phyloP scores from a whole-genome alignment of 2,888 invertebrate genomes.

The Cephus pygmeus region DNA sequence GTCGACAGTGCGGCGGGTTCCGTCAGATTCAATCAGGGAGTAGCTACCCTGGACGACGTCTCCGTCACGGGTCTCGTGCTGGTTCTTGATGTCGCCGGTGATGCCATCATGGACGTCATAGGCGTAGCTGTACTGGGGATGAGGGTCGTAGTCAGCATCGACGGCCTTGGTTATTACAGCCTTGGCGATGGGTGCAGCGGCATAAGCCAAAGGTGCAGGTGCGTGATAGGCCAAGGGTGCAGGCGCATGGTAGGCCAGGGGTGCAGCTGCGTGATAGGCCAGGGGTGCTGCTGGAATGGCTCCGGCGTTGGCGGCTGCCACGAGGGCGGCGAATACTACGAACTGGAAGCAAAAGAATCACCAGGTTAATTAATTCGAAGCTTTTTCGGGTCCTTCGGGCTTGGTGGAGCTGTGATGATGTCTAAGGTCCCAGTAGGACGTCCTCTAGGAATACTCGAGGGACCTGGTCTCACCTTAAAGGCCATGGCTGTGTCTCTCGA shows the following conservation, averaged over 20 bases:
- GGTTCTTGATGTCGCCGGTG: slow-evolving; percentile 18
- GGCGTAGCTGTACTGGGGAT: slow-evolving; percentile 29
- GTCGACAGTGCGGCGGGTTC: slow-evolving; percentile 48
- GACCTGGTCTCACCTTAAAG: slow-evolving; percentile 50
- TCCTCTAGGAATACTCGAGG: too few relatives aligned
- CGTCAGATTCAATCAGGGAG: slow-evolving; percentile 51
- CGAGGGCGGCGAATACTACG: slow-evolving; percentile 61
- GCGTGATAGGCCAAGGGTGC: slow-evolving; percentile 14
- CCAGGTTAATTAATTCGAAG: too few relatives aligned
- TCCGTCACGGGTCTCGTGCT: slow-evolving; percentile 41
- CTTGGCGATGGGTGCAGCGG: background rate
- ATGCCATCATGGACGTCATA: slow-evolving; percentile 14
- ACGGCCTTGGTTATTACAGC: background rate
- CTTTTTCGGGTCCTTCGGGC: too few relatives aligned
- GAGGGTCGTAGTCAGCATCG: slow-evolving; percentile 17
- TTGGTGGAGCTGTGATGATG: too few relatives aligned
- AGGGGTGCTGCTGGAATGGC: slow-evolving; percentile 60
- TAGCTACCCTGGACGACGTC: slow-evolving; percentile 54
- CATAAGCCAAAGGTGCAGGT: slow-evolving; percentile 15
- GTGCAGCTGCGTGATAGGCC: slow-evolving; percentile 36
- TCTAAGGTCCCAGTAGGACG: too few relatives aligned
- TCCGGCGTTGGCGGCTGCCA: slow-evolving; percentile 68
- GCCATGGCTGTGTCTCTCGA: slow-evolving; percentile 47
- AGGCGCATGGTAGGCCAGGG: slow-evolving; percentile 65
- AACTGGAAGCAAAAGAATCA: slow-evolving; percentile 58